phyloP scores from a whole-genome alignment of 2,888 invertebrate genomes.

The Euzetes globulus region DNA sequence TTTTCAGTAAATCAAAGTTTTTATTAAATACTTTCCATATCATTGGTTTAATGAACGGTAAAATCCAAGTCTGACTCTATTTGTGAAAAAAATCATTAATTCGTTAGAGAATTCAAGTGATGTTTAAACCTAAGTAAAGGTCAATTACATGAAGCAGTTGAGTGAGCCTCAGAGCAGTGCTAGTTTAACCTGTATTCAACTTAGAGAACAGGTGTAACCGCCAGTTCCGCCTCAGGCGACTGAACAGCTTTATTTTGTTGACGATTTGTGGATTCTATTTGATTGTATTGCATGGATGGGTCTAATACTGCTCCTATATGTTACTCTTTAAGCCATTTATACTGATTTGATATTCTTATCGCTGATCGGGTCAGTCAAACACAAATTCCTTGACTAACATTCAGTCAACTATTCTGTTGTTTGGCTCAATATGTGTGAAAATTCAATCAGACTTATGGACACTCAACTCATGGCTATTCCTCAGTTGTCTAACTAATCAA shows the following conservation, averaged over 20 bases:
- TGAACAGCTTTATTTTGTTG: background rate
- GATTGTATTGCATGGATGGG: too few relatives aligned
- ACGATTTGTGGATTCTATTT: background rate
- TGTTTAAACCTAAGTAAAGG: background rate
- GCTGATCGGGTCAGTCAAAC: background rate
- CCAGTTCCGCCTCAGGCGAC: conserved; percentile 21
- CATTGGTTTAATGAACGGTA: background rate
- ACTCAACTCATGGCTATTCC: background rate
- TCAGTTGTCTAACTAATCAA: background rate
- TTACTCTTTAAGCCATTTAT: conserved; percentile 7
- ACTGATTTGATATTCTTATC: background rate
- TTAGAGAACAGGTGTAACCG: conserved; percentile 17
- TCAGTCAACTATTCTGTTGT: background rate
- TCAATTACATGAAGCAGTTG: conserved; percentile 4
- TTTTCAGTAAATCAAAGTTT: background rate
- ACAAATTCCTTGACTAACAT: background rate
- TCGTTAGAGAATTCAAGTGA: background rate
- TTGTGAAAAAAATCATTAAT: background rate
- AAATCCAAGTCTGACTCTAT: background rate
- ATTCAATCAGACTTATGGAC: background rate
- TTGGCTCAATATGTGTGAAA: background rate
- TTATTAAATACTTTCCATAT: background rate
- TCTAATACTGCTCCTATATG: too few relatives aligned
- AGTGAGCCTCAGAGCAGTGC: background rate
- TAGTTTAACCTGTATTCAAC: conserved; percentile 2